phyloP scores from a whole-genome alignment of 2,113 vertebrate genomes.

The Oophaga pumilio region DNA sequence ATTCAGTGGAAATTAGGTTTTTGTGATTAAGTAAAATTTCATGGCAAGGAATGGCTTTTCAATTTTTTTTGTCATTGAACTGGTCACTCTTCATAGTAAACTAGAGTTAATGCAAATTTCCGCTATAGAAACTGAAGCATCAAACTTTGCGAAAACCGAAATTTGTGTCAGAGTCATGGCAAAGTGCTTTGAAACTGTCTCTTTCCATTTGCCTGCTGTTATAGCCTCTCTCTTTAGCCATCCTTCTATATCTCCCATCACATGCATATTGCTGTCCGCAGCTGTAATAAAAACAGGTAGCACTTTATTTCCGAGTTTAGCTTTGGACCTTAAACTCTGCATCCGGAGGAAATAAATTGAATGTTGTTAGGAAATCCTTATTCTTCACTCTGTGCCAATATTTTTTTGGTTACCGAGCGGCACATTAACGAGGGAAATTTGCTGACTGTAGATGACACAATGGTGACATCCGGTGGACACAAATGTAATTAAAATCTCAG shows the following conservation, averaged over 20 bases:
- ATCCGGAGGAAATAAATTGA: conserved; percentile 54
- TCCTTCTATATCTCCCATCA: background rate
- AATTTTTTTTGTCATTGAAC: too few relatives aligned
- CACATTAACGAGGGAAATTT: background rate
- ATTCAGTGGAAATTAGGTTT: too few relatives aligned
- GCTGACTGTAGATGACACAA: conserved; percentile 29
- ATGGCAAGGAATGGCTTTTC: too few relatives aligned
- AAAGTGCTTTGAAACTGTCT: too few relatives aligned
- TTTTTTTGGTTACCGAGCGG: background rate
- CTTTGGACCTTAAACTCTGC: conserved; percentile 34
- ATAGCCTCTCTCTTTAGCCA: background rate
- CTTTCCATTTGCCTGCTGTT: too few relatives aligned
- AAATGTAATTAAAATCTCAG: conserved; percentile 12
- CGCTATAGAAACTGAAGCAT: too few relatives aligned
- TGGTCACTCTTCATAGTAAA: too few relatives aligned
- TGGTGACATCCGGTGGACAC: conserved; percentile 47
- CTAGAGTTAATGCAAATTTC: too few relatives aligned
- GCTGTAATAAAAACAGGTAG: conserved; percentile 41
- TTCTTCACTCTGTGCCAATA: conserved; percentile 35
- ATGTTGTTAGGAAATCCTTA: conserved; percentile 57
- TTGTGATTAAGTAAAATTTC: too few relatives aligned
- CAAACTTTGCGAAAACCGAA: too few relatives aligned
- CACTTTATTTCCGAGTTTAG: conserved; percentile 31
- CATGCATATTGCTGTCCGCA: background rate
- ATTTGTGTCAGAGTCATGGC: too few relatives aligned